A percentile compares a stretch with the other conserved stretches of the same genome.
Evolutionary conservation across 2,113 vertebrate species (phyloP).

Genomic region (Hemiprocne comata): DNA sequence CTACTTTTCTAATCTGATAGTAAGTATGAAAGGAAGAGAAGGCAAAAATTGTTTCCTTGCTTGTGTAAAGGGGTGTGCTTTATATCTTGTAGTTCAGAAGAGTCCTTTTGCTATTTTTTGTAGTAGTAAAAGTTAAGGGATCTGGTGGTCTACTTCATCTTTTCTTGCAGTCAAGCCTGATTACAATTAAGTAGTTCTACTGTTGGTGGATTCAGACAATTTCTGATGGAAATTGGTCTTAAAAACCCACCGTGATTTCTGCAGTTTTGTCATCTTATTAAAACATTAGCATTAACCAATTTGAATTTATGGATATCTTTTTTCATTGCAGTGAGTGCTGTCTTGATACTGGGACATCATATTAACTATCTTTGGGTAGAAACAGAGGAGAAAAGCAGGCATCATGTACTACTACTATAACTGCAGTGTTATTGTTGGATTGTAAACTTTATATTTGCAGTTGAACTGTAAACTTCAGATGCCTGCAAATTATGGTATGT

Average conservation of each 20-base stretch:
- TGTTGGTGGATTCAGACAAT: not conserved
- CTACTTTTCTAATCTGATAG: not conserved
- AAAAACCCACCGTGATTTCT: not conserved
- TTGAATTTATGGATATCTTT: not conserved
- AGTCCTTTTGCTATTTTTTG: not conserved
- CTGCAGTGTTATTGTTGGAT: not conserved
- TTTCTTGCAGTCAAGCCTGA: not conserved
- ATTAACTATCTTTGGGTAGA: not conserved
- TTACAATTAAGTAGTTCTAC: not conserved
- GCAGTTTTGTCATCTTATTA: not conserved
- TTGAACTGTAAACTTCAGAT: not conserved
- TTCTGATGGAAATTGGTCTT: not conserved
- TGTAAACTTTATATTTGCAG: not conserved
- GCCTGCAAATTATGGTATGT: not conserved
- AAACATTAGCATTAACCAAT: not conserved
- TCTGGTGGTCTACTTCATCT: not conserved
- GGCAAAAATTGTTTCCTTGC: not conserved
- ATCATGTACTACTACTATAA: not conserved
- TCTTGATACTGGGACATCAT: not conserved
- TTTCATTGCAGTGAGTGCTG: not conserved
- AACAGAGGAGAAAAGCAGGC: not conserved
- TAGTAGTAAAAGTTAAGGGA: not conserved
- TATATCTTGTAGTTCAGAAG: not conserved
- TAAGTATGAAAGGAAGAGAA: not conserved
- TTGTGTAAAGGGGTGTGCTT: not conserved